Evolutionary conservation across 2,797 vertebrate genomes (phyloP).

Genomic region (Knipowitschia caucasica): DNA sequence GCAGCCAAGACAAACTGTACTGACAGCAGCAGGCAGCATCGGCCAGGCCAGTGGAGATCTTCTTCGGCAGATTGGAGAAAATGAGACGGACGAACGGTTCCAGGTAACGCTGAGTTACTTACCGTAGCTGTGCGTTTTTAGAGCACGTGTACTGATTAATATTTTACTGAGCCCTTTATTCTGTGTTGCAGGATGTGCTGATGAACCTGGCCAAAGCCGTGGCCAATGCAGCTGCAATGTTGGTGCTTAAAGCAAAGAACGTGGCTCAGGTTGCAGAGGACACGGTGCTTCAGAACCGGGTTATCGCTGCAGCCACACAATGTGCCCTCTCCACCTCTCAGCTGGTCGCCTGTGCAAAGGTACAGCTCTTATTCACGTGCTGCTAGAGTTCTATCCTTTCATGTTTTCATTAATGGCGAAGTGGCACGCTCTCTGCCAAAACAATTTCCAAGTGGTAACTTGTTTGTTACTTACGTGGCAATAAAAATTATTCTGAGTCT

Average conservation of each 20-base stretch:
- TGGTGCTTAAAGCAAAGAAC: conserved; percentile 97
- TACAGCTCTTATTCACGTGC: too few species aligned
- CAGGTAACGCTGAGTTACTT: conserved; percentile 76
- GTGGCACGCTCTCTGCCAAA: too few species aligned
- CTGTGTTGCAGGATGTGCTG: conserved; percentile 95
- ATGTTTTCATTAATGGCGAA: too few species aligned
- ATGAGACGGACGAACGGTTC: conserved; percentile 93
- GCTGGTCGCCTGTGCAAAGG: conserved; percentile 98
- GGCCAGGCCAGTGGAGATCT: conserved; percentile 97
- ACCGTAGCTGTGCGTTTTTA: not conserved
- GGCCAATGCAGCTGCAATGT: conserved; percentile 96
- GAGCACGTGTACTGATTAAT: not conserved
- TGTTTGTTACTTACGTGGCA: too few species aligned
- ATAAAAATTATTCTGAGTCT: too few species aligned
- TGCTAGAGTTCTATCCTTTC: not conserved
- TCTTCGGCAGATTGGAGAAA: conserved; percentile 94
- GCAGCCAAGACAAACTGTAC: conserved; percentile 93
- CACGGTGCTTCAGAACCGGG: conserved; percentile 92
- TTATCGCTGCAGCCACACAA: conserved; percentile 96
- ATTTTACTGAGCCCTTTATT: not conserved
- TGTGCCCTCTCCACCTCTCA: conserved; percentile 98
- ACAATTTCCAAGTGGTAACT: too few species aligned
- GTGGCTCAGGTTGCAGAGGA: conserved; percentile 97
- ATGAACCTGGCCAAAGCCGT: conserved; percentile 99
- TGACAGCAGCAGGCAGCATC: conserved; percentile 96